Conservation (phyloP, 2,797 vertebrate genomes). For the Platalea minor region DNA sequence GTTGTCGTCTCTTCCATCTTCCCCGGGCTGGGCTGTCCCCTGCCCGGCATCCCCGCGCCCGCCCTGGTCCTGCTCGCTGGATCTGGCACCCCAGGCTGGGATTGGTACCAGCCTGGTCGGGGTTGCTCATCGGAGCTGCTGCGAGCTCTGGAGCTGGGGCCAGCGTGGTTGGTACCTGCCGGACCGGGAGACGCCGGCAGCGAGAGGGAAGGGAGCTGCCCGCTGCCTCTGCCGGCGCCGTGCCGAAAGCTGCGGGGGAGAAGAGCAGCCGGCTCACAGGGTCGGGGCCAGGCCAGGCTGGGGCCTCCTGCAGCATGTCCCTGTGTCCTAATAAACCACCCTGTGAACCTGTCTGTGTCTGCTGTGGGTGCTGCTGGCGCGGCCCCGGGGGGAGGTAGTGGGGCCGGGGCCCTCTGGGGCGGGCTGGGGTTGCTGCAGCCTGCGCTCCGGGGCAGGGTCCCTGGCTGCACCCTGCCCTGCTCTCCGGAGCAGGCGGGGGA, state of each 20-base stretch:
- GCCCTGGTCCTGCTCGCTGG: not conserved
- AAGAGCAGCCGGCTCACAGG: not conserved
- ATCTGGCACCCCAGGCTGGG: not conserved
- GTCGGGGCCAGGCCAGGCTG: not conserved
- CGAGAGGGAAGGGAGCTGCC: not conserved
- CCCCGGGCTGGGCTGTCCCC: too few species aligned
- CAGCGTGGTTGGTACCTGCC: rapidly evolving
- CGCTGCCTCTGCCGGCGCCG: not conserved
- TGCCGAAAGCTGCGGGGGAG: not conserved
- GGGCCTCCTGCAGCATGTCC: not conserved
- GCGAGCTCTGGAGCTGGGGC: not conserved
- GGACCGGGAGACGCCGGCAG: not conserved
- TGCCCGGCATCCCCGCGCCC: rapidly evolving
- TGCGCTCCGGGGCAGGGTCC: not conserved
- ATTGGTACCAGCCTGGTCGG: too few species aligned
- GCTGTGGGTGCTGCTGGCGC: not conserved
- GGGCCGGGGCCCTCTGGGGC: not conserved
- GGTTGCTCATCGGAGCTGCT: not conserved
- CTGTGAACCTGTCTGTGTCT: not conserved
- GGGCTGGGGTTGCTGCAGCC: not conserved
- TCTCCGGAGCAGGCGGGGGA: not conserved
- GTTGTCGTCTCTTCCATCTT: not conserved
- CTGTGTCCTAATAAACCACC: conserved; percentile 20
- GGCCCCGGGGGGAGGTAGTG: rapidly evolving
- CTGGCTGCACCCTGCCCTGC: not conserved